phyloP scores from a whole-genome alignment of 1,140 invertebrate species.

The Anthonomus grandis region DNA sequence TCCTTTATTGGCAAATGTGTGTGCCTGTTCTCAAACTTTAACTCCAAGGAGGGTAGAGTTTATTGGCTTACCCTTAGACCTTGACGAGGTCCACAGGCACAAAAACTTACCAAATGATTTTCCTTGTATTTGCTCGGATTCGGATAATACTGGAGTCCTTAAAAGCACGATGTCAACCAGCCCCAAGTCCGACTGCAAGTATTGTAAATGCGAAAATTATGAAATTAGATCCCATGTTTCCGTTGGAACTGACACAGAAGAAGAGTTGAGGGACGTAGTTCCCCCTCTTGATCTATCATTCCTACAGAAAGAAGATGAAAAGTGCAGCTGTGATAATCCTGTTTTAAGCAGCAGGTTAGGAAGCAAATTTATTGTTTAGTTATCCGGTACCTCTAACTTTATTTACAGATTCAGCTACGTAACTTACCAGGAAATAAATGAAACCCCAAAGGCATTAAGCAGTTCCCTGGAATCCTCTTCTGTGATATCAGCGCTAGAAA shows the following conservation, averaged over 20 bases:
- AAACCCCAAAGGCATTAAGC: constrained; percentile 6
- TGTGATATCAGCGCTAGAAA: background rate
- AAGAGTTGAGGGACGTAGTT: constrained; percentile 13
- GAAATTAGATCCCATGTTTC: background rate
- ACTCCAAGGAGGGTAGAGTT: constrained; percentile 20
- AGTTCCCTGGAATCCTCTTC: constrained; percentile 17
- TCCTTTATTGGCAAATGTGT: no score
- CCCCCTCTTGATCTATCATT: constrained; percentile 22
- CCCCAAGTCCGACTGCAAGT: constrained; percentile 17
- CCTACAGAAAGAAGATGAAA: background rate
- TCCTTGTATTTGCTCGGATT: constrained; percentile 7
- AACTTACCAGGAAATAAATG: constrained; percentile 16
- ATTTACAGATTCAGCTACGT: constrained; percentile 19
- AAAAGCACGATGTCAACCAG: constrained; percentile 23
- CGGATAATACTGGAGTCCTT: background rate
- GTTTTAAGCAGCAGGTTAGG: constrained; percentile 15
- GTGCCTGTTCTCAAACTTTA: background rate
- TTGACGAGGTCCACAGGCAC: background rate
- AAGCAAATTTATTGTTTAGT: background rate
- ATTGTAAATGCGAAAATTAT: background rate
- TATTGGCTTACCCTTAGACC: constrained; percentile 10
- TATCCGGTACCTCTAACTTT: background rate
- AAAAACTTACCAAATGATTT: background rate
- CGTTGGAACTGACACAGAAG: constrained; percentile 12
- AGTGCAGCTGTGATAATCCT: constrained; percentile 16